Conservation (phyloP, 2,888 invertebrate genomes). For the Chesias legatella region DNA sequence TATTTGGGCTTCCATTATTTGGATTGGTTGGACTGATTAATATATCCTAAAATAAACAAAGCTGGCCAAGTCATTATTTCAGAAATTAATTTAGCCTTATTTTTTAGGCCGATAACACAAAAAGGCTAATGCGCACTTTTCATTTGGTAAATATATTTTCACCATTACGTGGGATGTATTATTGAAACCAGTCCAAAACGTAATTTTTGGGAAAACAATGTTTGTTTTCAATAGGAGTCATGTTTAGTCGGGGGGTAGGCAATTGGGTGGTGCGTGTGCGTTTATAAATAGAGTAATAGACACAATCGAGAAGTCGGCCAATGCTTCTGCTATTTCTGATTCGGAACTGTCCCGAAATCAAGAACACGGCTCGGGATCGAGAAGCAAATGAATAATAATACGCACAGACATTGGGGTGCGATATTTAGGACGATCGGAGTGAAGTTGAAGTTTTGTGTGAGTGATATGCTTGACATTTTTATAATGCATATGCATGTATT, state of each 20-base stretch:
- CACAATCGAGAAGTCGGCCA: constrained; percentile 60
- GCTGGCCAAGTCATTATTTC: too few species aligned
- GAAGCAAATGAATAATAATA: constrained; percentile 39
- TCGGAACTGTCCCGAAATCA: constrained; percentile 57
- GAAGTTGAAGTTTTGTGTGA: constrained; percentile 39
- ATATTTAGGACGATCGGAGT: constrained; percentile 47
- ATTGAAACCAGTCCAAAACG: constrained; percentile 50
- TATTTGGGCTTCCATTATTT: too few species aligned
- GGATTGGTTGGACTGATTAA: too few species aligned
- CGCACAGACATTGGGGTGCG: constrained; percentile 48
- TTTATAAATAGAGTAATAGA: constrained; percentile 64
- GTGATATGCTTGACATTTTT: constrained; percentile 8
- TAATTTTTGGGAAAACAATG: constrained; percentile 36
- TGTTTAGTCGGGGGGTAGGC: constrained; percentile 49
- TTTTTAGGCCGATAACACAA: too few species aligned
- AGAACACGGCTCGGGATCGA: constrained; percentile 55
- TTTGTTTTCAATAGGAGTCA: constrained; percentile 41
- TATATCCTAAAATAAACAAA: too few species aligned
- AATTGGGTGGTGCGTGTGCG: constrained; percentile 53
- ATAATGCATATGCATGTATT: too few species aligned
- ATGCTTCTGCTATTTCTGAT: constrained; percentile 68
- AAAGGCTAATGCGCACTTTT: too few species aligned
- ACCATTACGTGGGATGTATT: constrained; percentile 40
- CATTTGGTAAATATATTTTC: constrained; percentile 6
- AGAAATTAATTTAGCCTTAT: too few species aligned